Evolutionary conservation across 2,888 invertebrate species (phyloP).

Genomic region (Epirrhoe alternata): DNA sequence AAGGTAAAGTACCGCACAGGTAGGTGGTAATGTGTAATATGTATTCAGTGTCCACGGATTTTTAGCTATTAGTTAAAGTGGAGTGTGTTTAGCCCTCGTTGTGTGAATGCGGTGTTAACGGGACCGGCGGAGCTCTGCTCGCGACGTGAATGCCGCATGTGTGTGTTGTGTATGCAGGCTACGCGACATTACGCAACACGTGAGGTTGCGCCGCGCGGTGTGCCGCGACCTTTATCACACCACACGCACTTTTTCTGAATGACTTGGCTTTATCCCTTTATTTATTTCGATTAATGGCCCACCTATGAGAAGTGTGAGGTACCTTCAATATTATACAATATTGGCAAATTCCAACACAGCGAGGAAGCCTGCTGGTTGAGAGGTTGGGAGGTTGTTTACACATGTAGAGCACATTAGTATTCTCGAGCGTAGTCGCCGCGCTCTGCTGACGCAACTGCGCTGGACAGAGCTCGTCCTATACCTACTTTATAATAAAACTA

Average conservation of each 20-base stretch:
- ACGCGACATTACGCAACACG: conserved; percentile 5
- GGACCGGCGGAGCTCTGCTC: not conserved
- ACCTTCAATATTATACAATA: not conserved
- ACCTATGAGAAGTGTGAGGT: not conserved
- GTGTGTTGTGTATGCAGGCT: conserved; percentile 7
- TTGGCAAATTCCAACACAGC: not conserved
- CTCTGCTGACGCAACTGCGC: conserved; percentile 1
- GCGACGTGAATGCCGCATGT: not conserved
- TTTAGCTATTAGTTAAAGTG: not conserved
- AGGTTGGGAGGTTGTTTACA: not conserved
- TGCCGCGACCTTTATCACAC: conserved; percentile 13
- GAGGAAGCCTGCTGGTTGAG: not conserved
- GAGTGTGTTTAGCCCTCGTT: not conserved
- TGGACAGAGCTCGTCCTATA: conserved; percentile 1
- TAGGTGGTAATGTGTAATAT: conserved; percentile 4
- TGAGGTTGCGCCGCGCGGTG: conserved; percentile 13
- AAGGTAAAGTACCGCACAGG: conserved; percentile 31
- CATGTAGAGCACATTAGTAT: conserved; percentile 1
- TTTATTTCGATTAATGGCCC: not conserved
- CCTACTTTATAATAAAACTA: not conserved
- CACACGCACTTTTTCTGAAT: conserved; percentile 5
- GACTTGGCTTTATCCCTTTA: not conserved
- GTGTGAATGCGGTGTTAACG: not conserved
- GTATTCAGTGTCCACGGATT: not conserved
- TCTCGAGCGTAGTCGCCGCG: not conserved